Evolutionary conservation across 2,888 invertebrate genomes (phyloP), one percentile per base, ranked within the genome.

Genomic region (Cordilura impudica): DNA sequence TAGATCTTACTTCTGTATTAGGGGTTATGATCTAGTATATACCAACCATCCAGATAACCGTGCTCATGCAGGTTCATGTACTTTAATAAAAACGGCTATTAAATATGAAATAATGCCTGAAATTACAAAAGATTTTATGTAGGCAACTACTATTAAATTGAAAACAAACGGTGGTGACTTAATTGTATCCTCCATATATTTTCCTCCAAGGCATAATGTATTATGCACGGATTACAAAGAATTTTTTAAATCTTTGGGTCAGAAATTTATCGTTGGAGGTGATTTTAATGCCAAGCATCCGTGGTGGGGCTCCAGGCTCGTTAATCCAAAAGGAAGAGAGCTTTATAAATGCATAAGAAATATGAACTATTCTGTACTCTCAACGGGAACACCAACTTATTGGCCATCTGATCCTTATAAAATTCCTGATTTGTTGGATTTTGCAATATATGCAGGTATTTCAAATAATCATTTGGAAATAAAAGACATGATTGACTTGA

Each of bases 281-380:
- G n/a, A n/a, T n/a, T n/a, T n/a, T n/a, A n/a, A n/a, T n/a, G n/a
- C n/a, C n/a, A n/a, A n/a, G n/a, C 6, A 65, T 65, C 4, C 1
- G 6, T 39, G 65, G 65, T 53, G 65, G 35, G 51, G 51, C 8
- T 51, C 65, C 0, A 65, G 65, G 35, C 21, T 63, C 18, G 31
- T 51, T 14, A 51, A 51, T 4, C 51, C 63, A n/a, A 51, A 63
- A 51, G 35, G 35, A 2, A 63, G 63, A 31, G 49, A 63, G 21
- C 35, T 51, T 12, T 63, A 35, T 21, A 63, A 35, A 49, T 63
- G 63, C 29, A 29, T 49, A 19, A 54, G 4, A 26, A 29, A 54
- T 35, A 56, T 18, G 3, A 26, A 26, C 6, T 26, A 26, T 26
- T 26, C 6, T 3, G 26, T 26, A 26, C 6, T 26, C 3, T 26